Base-by-base conservation (phyloP, 2,888 invertebrate species). In the Branchellion lobata region DNA sequence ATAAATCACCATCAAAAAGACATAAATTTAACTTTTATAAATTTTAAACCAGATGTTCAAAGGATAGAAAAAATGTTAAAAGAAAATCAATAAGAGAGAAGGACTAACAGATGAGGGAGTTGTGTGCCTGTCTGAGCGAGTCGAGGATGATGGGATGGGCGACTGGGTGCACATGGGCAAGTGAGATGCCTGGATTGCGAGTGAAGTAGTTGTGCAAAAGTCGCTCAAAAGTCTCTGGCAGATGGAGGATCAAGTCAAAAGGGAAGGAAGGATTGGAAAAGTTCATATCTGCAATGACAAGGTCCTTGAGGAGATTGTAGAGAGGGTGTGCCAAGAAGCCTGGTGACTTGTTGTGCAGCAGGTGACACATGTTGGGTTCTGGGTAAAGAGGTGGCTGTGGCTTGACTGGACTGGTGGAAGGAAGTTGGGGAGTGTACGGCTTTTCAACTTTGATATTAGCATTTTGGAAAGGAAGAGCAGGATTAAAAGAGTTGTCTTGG, bases 211-310 rank as follows among this genome's bases (percentile, higher is more conserved):
- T 87, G 82, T 86, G 85, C 77, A 87, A 83, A 68, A 87, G 84
- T 81, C 80, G 85, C 80, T 86, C 85, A 80, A 87, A 87, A 81
- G 87, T 86, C 14, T 85, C 83, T 1, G 87, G 87, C 80, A 87
- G 81, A 81, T 86, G 85, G 61, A 85, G 85, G 77, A 87, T 86
- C 31, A 87, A 84, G 81, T 85, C 85, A 82, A 86, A 86, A 47
- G 86, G 87, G 81, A 87, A 87, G 76, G 84, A 83, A 8, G 87
- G 86, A 3, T 85, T 84, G 79, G 85, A 84, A 81, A 87, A 87
- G 83, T 87, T 87, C 86, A 86, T 86, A 82, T 87, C 87, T 21
- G 87, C 87, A 75, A 87, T 86, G 80, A 87, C 86, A 81, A 87
- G 83, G 81, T 87, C 87, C 74, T 87, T 84, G 57, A 87, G 83